Base-by-base conservation (phyloP, 2,113 vertebrate species). In the Dasyornis broadbenti region DNA sequence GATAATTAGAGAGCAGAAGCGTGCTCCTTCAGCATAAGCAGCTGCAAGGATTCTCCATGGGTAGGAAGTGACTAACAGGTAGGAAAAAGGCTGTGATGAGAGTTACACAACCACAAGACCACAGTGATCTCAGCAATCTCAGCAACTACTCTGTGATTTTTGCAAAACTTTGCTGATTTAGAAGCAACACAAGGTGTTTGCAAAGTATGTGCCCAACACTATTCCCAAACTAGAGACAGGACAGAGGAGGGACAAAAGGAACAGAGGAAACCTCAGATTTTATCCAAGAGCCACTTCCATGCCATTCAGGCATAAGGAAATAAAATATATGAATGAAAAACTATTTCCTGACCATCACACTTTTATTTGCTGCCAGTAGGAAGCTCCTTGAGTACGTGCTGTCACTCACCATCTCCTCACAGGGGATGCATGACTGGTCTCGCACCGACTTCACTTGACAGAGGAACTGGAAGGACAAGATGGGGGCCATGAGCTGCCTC, bases 371-470 rank as follows among this genome's bases (percentile, higher is more conserved):
- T 59, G 35, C 31, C 73, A 82, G 70, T 44, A 45, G 53, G 57
- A 72, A 56, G 63, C 7, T 53, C 45, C 69, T 27, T 13, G 45
- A 70, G 52, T 44, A 12, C 28, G 22, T 7, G 14, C 61, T 12
- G 49, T 11, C 64, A 89, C 97, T 96, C 95, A 99, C 99, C 98
- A 94, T 98, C 94, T 99, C 99, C 95, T 99, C 99, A 1, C 98
- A 98, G 35, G 99, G 99, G 96, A 99, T 53, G 57, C 97, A 98
- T 2, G 96, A 97, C 86, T 97, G 97, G 76, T 99, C 99, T 95
- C 99, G 98, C 33, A 98, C 97, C 1, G 97, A 98, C 90, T 96
- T 96, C 84, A 99, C 97, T 17, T 98, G 98, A 33, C 26, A 82
- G 37, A 99, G 98, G 98, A 99, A 99, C 99, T 99, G 95, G 64